These are phyloP conservation scores for Chiropotes sagulatus DNA, from an alignment of 2,797 vertebrate genomes.

Conservation along the genomic window DNA sequence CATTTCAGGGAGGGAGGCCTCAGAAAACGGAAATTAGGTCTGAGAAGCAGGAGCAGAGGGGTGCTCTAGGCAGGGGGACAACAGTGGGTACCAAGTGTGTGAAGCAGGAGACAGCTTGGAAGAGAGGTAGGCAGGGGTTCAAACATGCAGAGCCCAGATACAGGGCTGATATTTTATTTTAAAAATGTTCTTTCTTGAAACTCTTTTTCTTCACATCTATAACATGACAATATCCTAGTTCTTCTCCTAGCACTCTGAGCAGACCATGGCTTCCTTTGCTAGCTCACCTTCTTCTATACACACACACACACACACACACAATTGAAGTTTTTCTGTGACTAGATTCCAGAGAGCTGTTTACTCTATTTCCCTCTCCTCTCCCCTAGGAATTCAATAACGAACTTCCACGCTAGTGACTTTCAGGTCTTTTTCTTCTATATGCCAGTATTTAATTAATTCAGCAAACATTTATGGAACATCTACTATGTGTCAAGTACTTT, in stretches of 20 bases:
- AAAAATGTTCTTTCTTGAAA: not conserved
- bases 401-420: not conserved
- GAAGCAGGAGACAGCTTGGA: not conserved
- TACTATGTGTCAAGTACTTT: not conserved
- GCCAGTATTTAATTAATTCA: slow-evolving; percentile 17
- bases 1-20: not conserved
- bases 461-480: slow-evolving; percentile 1
- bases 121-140: not conserved
- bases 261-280: not conserved
- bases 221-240: not conserved
- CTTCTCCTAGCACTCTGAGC: not conserved
- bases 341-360: not conserved
- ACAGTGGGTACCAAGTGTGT: not conserved
- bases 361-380: not conserved
- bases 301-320: not conserved
- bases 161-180: not conserved
- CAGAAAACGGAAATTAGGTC: not conserved
- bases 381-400: not conserved
- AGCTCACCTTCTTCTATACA: not conserved
- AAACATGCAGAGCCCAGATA: not conserved
- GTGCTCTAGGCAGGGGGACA: not conserved
- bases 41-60: not conserved
- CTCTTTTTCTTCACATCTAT: not conserved
- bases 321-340: not conserved
- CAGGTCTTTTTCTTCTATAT: slow-evolving; percentile 3